Evolutionary conservation across 2,888 invertebrate genomes (phyloP), one percentile per base, ranked within the genome.

Genomic region (Agrotis segetum): DNA sequence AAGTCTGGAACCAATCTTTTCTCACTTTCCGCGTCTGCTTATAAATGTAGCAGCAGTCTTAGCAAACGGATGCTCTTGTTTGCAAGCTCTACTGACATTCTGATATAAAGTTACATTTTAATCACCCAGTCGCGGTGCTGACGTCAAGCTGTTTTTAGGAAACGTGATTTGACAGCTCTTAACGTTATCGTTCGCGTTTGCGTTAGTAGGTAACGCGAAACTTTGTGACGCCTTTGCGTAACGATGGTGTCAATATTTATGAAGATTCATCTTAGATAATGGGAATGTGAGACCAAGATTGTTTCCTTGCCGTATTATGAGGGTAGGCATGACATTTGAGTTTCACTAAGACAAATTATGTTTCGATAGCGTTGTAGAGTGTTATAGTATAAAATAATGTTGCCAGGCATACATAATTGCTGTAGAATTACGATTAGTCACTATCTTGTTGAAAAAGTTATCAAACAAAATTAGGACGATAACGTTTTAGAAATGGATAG

Each of bases 71-170:
- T 81, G 80, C 71, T 85, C 81, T 73, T 90, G 87, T 91, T 90
- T 89, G 84, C 87, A 78, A 79, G 84, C 82, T 83, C 84, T 74
- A 86, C 85, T 85, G 86, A 79, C 79, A 74, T 77, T 81, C 75
- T 81, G 87, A 88, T 91, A 84, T 92, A 86, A 88, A 85, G 91
- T 92, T 91, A 88, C 91, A 81, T 90, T 90, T 87, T 91, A 90
- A 91, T 90, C 87, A 87, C 87, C 87, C 74, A 72, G 63, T 73
- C 74, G 74, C 78, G 67, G 67, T 59, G 63, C 64, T 88, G 88
- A 89, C 88, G 89, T 88, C 87, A 87, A 47, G 63, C 69, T 69
- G 67, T 79, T 77, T 85, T 87, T 87, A 81, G 81, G 70, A 72
- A 81, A 56, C 80, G 65, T 77, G 74, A 81, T 74, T 81, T 84